phyloP scores from a whole-genome alignment of 2,888 invertebrate species.

The Ligdia adustata region DNA sequence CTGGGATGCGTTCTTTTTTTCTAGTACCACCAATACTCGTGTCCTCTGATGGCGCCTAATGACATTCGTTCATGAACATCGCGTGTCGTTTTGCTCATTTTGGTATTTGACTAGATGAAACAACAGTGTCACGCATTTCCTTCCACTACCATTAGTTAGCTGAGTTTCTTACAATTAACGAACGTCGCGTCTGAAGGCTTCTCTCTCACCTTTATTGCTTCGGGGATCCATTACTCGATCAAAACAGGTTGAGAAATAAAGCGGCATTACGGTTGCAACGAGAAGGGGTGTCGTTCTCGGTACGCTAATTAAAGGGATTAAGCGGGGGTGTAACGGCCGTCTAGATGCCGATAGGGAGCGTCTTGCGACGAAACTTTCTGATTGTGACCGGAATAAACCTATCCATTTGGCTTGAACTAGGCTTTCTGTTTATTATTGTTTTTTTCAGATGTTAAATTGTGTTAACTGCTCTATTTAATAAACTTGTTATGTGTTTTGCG shows the following conservation, averaged over 20 bases:
- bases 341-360: slow-evolving; percentile 50
- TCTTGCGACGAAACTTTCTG: slow-evolving; percentile 48
- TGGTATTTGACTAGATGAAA: slow-evolving; percentile 20
- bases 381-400: slow-evolving; percentile 53
- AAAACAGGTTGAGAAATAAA: slow-evolving; percentile 33
- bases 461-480: too few species aligned
- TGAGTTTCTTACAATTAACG: slow-evolving; percentile 12
- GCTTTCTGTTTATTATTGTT: too few species aligned
- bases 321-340: slow-evolving; percentile 53
- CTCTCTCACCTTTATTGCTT: slow-evolving; percentile 17
- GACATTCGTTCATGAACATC: slow-evolving; percentile 26
- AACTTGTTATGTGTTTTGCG: too few species aligned
- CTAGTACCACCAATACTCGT: slow-evolving; percentile 29
- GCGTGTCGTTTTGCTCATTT: slow-evolving; percentile 7
- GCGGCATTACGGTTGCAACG: slow-evolving; percentile 29
- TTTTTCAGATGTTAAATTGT: too few species aligned
- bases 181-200: slow-evolving; percentile 4
- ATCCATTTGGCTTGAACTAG: too few species aligned
- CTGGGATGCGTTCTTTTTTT: slow-evolving; percentile 54
- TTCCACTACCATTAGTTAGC: slow-evolving; percentile 3
- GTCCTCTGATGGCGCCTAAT: slow-evolving; percentile 30
- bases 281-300: slow-evolving; percentile 51
- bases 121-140: slow-evolving; percentile 9
- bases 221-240: slow-evolving; percentile 23
- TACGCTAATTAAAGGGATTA: slow-evolving; percentile 71